Evolutionary conservation across 2,797 vertebrate genomes (phyloP).

Genomic region (Lacerta bilineata): DNA sequence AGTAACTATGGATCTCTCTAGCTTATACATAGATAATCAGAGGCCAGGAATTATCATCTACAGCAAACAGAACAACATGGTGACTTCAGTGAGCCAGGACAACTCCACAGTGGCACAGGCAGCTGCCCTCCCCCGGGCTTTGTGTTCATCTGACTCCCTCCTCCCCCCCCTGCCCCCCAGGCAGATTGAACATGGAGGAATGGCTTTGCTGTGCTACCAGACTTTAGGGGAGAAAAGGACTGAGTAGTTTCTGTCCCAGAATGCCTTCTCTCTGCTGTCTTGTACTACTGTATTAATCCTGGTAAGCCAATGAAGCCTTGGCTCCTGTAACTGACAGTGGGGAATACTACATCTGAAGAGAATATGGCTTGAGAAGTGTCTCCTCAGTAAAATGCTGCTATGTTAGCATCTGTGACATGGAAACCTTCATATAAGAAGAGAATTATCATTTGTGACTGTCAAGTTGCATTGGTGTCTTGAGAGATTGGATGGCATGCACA

Average conservation of each 20-base stretch:
- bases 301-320: not conserved
- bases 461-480: not conserved
- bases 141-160: not conserved
- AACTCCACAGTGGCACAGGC: not conserved
- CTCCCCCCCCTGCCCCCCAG: not conserved
- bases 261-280: not conserved
- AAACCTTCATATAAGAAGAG: constrained; percentile 2
- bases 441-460: not conserved
- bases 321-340: not conserved
- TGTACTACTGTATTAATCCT: constrained; percentile 6
- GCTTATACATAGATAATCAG: not conserved
- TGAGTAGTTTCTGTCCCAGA: not conserved
- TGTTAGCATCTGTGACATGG: not conserved
- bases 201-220: not conserved
- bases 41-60: not conserved
- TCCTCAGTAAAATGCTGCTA: not conserved
- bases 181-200: not conserved
- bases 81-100: not conserved
- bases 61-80: not conserved
- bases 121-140: not conserved
- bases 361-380: not conserved
- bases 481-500: not conserved
- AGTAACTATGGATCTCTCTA: constrained; percentile 59
- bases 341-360: not conserved
- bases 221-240: not conserved